Evolutionary conservation across 1,140 invertebrate species (phyloP), one percentile per base, ranked within the genome.

Genomic region (Cecropterus lyciades): DNA sequence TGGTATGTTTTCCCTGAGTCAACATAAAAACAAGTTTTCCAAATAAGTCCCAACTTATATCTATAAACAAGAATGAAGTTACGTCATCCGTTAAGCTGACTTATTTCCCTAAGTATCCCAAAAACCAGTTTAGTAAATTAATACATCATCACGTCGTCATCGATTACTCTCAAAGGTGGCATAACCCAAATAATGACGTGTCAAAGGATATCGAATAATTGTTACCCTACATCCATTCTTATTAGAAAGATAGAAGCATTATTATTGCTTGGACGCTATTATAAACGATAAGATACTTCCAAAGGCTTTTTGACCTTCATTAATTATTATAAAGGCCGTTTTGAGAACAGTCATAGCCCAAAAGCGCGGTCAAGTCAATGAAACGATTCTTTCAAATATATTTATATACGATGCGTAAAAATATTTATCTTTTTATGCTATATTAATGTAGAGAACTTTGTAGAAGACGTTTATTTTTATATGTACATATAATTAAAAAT

Each of bases 121-220:
- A 51, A 51, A 51, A 13, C 48, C 48, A 51, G n/a, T n/a, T 27
- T 20, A 27, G 11, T 11, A 24, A 24, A 24, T 14, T 30, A 7
- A 52, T 33, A 52, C 48, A 51, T 51, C 48, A 51, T 49, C 11
- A 52, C 49, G 13, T 10, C 49, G 49, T 52, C 49, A 52, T 33
- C 20, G 8, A 27, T 2, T 15, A 3, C 20, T 24, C 20, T 24
- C 20, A 24, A 24, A 24, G 20, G 20, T 24, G 20, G 53, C 37
- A 33, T 42, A 56, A 11, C 13, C 53, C 53, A 15, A 8, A 11
- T n/a, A 20, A 43, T 56, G 53, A 56, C 53, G 53, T 56, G 53
- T 42, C 53, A 40, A 20, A 52, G 20, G 20, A 24, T 24, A 24
- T 24, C 5, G 5, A 14, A 8, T 30, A 13, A 24, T 33, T 33